A percentile compares a stretch with the other conserved stretches of the same genome.
Conservation (phyloP, 2,113 vertebrate genomes). For the Anhinga anhinga region DNA sequence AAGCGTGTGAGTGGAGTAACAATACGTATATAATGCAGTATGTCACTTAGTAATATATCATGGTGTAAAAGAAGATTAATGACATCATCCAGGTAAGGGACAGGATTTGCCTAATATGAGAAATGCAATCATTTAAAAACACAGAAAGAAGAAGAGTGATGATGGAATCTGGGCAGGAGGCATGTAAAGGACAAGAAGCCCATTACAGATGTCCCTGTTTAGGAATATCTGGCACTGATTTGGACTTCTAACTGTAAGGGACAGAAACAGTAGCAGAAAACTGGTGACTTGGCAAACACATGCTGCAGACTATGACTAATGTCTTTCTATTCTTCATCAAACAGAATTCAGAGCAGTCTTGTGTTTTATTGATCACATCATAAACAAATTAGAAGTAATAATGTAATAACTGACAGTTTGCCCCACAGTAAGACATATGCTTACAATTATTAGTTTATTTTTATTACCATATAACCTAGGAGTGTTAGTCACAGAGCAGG, state of each 20-base stretch:
- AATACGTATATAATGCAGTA: constrained; percentile 40
- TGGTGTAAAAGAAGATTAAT: constrained; percentile 71
- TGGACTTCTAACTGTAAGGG: neutral
- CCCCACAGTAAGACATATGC: neutral
- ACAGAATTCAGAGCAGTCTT: neutral
- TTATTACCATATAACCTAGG: neutral
- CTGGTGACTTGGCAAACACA: neutral
- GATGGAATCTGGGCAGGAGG: constrained; percentile 37
- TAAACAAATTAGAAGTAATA: constrained; percentile 14
- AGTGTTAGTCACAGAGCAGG: neutral
- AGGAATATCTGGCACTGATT: constrained; percentile 21
- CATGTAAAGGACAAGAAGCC: constrained; percentile 58
- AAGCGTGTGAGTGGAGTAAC: constrained; percentile 58
- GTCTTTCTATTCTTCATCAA: neutral
- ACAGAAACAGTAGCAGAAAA: neutral
- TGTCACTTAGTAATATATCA: constrained; percentile 69
- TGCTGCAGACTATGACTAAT: neutral
- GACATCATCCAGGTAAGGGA: constrained; percentile 67
- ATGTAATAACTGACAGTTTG: neutral
- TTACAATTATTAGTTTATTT: neutral
- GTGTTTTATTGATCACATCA: neutral
- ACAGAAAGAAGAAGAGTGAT: constrained; percentile 41
- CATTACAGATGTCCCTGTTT: constrained; percentile 28
- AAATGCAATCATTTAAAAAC: constrained; percentile 66
- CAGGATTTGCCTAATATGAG: constrained; percentile 69